Base-by-base conservation (phyloP, 1,140 invertebrate species). In the Berghia stephanieae region DNA sequence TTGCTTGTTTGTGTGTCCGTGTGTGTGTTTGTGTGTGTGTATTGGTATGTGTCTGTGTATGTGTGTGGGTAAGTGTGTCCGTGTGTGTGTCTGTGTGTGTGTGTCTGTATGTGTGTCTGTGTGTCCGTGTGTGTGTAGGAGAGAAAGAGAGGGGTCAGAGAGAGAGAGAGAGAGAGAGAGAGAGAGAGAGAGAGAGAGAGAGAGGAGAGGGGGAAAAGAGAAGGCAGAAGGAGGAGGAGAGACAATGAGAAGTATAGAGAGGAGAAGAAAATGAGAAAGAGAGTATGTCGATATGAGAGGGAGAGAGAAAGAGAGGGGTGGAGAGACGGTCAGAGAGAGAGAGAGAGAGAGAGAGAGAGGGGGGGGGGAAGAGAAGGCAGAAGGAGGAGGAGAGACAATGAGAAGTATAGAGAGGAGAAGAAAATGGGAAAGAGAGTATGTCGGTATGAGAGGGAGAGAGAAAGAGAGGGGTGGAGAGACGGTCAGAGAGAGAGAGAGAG, bases 291-390 rank as follows among this genome's bases (percentile, higher is more conserved):
- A n/a, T n/a, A n/a, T n/a, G n/a, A n/a, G n/a, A n/a, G n/a, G n/a
- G n/a, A n/a, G n/a, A n/a, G n/a, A n/a, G n/a, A n/a, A n/a, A n/a
- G n/a, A n/a, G n/a, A n/a, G n/a, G n/a, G n/a, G n/a, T n/a, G n/a
- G n/a, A n/a, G n/a, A n/a, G n/a, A n/a, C n/a, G n/a, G n/a, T n/a
- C n/a, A n/a, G n/a, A n/a, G n/a, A n/a, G n/a, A n/a, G 57, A 63
- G 57, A 63, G 57, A 63, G 57, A 63, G 57, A 63, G 57, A 63
- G n/a, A 63, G n/a, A n/a, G n/a, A n/a, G n/a, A n/a, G n/a, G 57
- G 34, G 57, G 34, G 57, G 34, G 57, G 34, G 57, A 63, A 34
- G n/a, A 34, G 34, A 34, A 63, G 57, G 34, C n/a, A 63, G 57
- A 63, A 34, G 34, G 57, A 63, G 57, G 34, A 34, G 34, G 57